Conservation (phyloP, 2,888 invertebrate species). For the Hedya salicella region DNA sequence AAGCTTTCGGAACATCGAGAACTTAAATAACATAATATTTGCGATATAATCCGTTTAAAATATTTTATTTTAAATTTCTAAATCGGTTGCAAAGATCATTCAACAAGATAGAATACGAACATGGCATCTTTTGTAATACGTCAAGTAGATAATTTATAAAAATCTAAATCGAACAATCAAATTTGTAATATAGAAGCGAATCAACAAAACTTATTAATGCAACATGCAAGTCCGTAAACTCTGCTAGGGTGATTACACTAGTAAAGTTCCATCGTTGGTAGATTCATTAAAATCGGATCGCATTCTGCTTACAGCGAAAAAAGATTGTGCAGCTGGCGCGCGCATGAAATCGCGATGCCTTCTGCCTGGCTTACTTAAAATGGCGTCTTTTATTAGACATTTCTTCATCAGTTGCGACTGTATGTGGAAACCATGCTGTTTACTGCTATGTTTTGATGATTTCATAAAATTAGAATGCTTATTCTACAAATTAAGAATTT, state of each 20-base stretch:
- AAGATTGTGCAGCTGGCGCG: background rate
- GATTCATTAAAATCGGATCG: conserved; percentile 24
- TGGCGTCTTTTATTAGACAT: background rate
- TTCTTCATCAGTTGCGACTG: background rate
- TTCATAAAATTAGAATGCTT: background rate
- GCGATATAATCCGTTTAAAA: too few relatives aligned
- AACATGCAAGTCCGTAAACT: background rate
- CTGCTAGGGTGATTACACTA: background rate
- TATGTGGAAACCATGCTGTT: background rate
- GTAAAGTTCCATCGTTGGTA: background rate
- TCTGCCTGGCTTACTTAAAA: background rate
- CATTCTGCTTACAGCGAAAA: conserved; percentile 11
- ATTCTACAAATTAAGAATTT: background rate
- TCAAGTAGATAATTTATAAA: too few relatives aligned
- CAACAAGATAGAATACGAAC: too few relatives aligned
- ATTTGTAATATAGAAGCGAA: too few relatives aligned
- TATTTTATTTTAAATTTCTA: too few relatives aligned
- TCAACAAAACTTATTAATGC: background rate
- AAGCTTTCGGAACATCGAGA: too few relatives aligned
- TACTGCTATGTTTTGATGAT: background rate
- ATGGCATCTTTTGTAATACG: too few relatives aligned
- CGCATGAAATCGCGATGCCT: background rate
- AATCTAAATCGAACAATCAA: too few relatives aligned
- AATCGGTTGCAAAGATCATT: too few relatives aligned
- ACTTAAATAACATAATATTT: too few relatives aligned